Percentiles rank a stretch among this genome's conserved stretches.
Conservation (phyloP, 2,888 invertebrate genomes). For the Hoplodrina ambigua region DNA sequence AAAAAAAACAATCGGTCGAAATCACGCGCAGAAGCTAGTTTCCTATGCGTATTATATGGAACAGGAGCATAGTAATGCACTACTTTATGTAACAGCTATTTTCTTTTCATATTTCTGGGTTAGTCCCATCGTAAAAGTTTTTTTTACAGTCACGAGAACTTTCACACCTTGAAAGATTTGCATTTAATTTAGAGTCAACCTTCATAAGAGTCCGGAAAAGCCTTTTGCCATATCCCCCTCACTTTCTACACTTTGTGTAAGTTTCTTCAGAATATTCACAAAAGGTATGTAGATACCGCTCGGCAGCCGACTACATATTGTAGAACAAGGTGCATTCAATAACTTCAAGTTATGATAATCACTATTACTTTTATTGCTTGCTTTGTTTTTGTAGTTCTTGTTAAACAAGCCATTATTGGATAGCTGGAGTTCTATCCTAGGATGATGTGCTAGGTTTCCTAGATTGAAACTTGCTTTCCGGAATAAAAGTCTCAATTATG, state of each 20-base stretch:
- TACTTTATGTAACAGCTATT: too few species aligned
- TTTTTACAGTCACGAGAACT: too few species aligned
- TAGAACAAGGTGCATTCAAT: slow-evolving; percentile 45
- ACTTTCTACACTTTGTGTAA: neutral
- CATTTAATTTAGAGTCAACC: too few species aligned
- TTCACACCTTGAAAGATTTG: too few species aligned
- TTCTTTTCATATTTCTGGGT: too few species aligned
- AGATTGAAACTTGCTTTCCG: neutral
- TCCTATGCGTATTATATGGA: too few species aligned
- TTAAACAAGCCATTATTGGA: slow-evolving; percentile 35
- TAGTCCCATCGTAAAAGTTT: too few species aligned
- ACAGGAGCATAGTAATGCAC: too few species aligned
- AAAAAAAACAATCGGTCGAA: too few species aligned
- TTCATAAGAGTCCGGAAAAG: neutral
- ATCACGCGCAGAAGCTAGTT: too few species aligned
- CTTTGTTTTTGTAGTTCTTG: slow-evolving; percentile 27
- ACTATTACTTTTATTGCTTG: slow-evolving; percentile 37
- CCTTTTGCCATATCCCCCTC: neutral
- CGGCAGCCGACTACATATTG: slow-evolving; percentile 18
- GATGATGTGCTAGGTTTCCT: neutral
- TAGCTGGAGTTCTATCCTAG: neutral
- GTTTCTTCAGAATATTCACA: slow-evolving; percentile 44
- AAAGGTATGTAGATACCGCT: slow-evolving; percentile 47
- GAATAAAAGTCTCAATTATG: too few species aligned
- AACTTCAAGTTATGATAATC: slow-evolving; percentile 58